Conservation (phyloP, 2,797 vertebrate genomes). For the Mus minutoides region DNA sequence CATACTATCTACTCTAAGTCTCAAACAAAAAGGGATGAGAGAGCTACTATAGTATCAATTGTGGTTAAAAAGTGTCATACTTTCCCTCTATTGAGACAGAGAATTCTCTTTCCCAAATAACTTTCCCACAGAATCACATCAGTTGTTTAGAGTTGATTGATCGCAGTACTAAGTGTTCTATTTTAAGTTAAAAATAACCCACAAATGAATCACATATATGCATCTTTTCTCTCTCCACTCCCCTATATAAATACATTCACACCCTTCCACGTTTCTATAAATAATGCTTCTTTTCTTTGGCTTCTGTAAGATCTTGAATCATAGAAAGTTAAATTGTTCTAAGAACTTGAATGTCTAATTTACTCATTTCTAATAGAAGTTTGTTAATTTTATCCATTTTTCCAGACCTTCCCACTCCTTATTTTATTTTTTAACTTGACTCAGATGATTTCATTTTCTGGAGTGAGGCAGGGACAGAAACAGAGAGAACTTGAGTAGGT, state of each 20-base stretch:
- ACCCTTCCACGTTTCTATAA: conserved; percentile 58
- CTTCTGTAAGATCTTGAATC: conserved; percentile 54
- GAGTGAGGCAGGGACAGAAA: not conserved
- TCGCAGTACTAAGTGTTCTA: conserved; percentile 49
- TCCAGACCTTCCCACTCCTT: not conserved
- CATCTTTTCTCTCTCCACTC: not conserved
- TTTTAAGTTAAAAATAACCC: conserved; percentile 69
- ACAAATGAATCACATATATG: conserved; percentile 65
- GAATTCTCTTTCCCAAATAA: conserved; percentile 52
- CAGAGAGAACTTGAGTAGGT: not conserved
- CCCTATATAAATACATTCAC: conserved; percentile 54
- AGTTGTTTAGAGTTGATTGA: conserved; percentile 65
- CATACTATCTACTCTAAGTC: not conserved
- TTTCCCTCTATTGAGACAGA: conserved; percentile 49
- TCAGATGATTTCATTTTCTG: conserved; percentile 49
- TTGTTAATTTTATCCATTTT: conserved; percentile 55
- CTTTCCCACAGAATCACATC: conserved; percentile 61
- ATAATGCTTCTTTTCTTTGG: conserved; percentile 56
- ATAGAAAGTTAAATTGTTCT: conserved; percentile 45
- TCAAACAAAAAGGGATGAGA: conserved; percentile 7
- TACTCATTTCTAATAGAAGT: conserved; percentile 50
- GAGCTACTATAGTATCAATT: conserved; percentile 20
- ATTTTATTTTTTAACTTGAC: conserved; percentile 48
- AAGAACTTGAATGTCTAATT: conserved; percentile 1
- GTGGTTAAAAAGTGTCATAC: conserved; percentile 19